Conservation (phyloP, 2,113 vertebrate genomes). For the Benitochromis conjunctus region DNA sequence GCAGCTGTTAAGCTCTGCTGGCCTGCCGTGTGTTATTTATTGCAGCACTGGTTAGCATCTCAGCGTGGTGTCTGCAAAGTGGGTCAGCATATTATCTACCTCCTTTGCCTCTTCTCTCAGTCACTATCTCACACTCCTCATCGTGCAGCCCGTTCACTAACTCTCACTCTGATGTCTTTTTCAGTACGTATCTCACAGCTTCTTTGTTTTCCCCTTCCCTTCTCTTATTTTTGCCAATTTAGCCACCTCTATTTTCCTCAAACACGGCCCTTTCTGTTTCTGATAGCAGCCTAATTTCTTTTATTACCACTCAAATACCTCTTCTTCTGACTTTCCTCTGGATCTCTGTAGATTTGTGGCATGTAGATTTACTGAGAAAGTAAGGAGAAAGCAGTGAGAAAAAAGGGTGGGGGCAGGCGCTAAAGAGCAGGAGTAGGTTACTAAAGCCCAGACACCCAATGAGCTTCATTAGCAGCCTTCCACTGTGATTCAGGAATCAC, state of each 20-base stretch:
- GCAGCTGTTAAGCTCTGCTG: constrained; percentile 69
- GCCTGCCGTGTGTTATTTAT: constrained; percentile 73
- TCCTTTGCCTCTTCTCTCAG: constrained; percentile 24
- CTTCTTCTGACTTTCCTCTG: neutral
- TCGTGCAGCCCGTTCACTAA: constrained; percentile 27
- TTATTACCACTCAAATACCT: neutral
- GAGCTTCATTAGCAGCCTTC: constrained; percentile 66
- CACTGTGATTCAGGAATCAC: constrained; percentile 61
- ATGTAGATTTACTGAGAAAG: neutral
- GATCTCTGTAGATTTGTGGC: neutral
- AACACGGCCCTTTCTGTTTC: constrained; percentile 5
- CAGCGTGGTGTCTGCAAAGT: constrained; percentile 70
- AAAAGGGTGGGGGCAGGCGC: neutral
- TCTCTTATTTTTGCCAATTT: neutral
- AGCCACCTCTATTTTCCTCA: neutral
- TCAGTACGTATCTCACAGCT: neutral
- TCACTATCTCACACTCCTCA: constrained; percentile 19
- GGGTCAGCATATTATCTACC: constrained; percentile 70
- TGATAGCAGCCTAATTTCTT: neutral
- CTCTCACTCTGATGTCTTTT: constrained; percentile 29
- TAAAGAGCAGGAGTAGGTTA: constrained; percentile 42
- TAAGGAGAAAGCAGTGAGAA: neutral
- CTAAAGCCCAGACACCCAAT: constrained; percentile 32
- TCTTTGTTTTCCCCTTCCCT: neutral
- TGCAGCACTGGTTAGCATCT: constrained; percentile 67